Percentiles rank a stretch among this genome's conserved stretches.
Evolutionary conservation across 2,797 vertebrate species (phyloP).

Genomic region (Acridotheres tristis): DNA sequence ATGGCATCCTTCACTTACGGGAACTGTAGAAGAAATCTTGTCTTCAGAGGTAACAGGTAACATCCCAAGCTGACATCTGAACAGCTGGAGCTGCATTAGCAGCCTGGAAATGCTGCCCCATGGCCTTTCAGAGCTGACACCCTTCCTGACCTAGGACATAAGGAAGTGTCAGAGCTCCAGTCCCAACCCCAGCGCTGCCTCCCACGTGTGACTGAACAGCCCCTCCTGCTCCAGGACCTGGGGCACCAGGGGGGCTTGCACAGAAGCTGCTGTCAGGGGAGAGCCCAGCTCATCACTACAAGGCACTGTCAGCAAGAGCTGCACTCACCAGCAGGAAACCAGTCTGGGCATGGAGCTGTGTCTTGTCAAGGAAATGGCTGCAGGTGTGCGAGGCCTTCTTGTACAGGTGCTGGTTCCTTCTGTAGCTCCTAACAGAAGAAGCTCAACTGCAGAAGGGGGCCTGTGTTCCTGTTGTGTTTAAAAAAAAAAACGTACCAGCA

Average conservation of each 20-base stretch:
- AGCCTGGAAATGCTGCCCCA: background rate
- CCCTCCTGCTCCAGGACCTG: accelerated
- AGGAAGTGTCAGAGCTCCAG: accelerated
- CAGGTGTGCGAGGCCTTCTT: background rate
- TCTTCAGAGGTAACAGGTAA: no score
- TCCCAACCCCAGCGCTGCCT: accelerated
- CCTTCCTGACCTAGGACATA: accelerated
- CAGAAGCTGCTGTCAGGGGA: background rate
- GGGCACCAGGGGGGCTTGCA: accelerated
- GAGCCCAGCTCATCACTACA: background rate
- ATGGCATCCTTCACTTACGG: background rate
- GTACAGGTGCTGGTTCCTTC: background rate
- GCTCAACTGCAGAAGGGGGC: background rate
- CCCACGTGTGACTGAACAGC: accelerated
- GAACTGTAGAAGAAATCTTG: background rate
- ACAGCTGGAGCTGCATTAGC: no score
- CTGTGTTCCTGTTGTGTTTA: background rate
- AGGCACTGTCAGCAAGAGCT: background rate
- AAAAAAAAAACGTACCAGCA: background rate
- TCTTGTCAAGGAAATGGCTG: background rate
- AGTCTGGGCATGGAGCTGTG: background rate
- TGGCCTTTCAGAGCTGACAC: background rate
- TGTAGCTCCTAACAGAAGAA: background rate
- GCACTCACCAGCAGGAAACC: background rate
- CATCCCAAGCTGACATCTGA: no score